These are phyloP conservation scores for Abramis brama DNA, from an alignment of 2,113 vertebrate species.

Conservation along the genomic window DNA sequence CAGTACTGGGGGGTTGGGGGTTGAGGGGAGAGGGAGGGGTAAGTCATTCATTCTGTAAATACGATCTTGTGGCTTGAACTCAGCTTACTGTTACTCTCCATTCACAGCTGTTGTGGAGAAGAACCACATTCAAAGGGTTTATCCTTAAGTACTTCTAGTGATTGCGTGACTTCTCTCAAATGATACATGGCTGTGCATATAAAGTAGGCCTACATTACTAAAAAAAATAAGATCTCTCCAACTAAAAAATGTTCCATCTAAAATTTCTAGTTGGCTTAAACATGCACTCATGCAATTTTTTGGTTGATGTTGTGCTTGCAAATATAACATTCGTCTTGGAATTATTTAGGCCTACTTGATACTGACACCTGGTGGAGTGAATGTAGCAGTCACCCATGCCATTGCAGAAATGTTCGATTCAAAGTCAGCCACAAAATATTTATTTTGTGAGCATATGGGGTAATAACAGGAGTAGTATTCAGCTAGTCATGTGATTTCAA, in stretches of 20 bases:
- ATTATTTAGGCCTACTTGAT: slow-evolving; percentile 1
- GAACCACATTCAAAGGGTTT: slow-evolving; percentile 6
- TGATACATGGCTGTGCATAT: slow-evolving; percentile 15
- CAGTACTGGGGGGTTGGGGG: slow-evolving; percentile 31
- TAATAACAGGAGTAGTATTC: background rate
- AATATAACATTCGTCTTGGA: background rate
- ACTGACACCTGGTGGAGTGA: slow-evolving; percentile 1
- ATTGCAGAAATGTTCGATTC: background rate
- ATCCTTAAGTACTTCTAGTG: slow-evolving; percentile 15
- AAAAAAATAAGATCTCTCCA: slow-evolving; percentile 6
- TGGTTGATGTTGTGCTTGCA: background rate
- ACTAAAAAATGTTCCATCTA: slow-evolving; percentile 17
- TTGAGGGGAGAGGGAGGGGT: background rate
- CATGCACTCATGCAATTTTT: background rate
- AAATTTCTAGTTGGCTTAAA: background rate
- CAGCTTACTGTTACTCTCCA: slow-evolving; percentile 21
- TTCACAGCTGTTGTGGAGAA: slow-evolving; percentile 44
- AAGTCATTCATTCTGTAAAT: slow-evolving; percentile 41
- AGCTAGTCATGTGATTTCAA: background rate
- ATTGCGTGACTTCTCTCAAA: slow-evolving; percentile 12
- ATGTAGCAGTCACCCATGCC: background rate
- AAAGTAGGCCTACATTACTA: slow-evolving; percentile 25
- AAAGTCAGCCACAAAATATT: background rate
- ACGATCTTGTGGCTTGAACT: slow-evolving; percentile 45
- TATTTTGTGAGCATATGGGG: background rate